A percentile compares a stretch with the other conserved stretches of the same genome.
phyloP scores from a whole-genome alignment of 2,888 invertebrate species.

The Strigamia maritima region DNA sequence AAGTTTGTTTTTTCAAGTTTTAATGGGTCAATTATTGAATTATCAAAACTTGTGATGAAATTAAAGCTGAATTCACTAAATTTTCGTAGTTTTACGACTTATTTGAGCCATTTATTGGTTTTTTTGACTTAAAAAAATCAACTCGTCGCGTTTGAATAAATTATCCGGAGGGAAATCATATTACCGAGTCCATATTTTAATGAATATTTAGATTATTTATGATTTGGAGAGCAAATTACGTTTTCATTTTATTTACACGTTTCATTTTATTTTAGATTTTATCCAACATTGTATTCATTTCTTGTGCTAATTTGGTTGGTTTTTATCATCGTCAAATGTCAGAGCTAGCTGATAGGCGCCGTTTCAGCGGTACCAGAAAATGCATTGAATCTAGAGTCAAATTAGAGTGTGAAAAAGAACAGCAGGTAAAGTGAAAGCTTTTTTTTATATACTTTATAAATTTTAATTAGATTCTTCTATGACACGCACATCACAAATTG shows the following conservation, averaged over 20 bases:
- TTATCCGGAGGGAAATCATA: too few relatives aligned
- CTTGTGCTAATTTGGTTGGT: conserved; percentile 76
- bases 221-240: background rate
- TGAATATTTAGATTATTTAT: background rate
- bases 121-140: too few relatives aligned
- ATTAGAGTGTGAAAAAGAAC: conserved; percentile 86
- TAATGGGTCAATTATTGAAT: too few relatives aligned
- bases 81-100: too few relatives aligned
- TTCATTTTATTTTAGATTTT: conserved; percentile 61
- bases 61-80: too few relatives aligned
- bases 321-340: conserved; percentile 85
- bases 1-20: too few relatives aligned
- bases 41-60: too few relatives aligned
- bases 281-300: conserved; percentile 71
- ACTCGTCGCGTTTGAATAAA: too few relatives aligned
- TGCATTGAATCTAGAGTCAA: conserved; percentile 89
- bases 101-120: too few relatives aligned
- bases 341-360: conserved; percentile 77
- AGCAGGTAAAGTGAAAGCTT: conserved; percentile 60
- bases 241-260: background rate
- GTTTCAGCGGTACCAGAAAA: conserved; percentile 83
- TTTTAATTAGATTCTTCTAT: conserved; percentile 22
- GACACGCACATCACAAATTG: conserved; percentile 13
- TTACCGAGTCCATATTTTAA: too few relatives aligned
- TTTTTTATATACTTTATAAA: background rate